Evolutionary conservation across 2,888 invertebrate genomes (phyloP), one percentile per base, ranked within the genome.

Genomic region (Yponomeuta evonymella): DNA sequence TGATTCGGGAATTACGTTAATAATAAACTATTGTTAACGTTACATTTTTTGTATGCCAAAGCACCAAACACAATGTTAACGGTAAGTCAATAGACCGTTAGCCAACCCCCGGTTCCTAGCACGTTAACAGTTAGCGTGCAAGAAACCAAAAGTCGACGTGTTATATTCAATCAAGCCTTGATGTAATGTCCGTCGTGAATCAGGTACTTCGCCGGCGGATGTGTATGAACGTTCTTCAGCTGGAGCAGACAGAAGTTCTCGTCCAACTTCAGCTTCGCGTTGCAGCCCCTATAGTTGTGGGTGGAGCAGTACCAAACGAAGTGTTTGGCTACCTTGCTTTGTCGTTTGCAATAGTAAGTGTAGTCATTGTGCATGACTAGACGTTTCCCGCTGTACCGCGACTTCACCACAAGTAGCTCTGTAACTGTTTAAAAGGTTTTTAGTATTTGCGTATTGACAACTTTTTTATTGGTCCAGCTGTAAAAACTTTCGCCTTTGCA

Each of bases 221-320:
- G 73, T 11, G 70, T 73, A 29, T 73, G 73, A 11, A 11, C 58
- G 29, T 68, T 65, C 36, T 48, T 71, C 30, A 63, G 8, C 12
- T 70, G 43, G 3, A 71, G 36, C 23, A 89, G 82, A 0, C 78
- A 82, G 64, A 83, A 86, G 66, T 86, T 85, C 67, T 85, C 83
- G 68, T 88, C 80, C 63, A 90, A 70, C 62, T 83, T 85, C 36
- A 90, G 76, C 68, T 85, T 86, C 0, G 89, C 90, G 62, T 87
- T 87, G 73, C 90, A 90, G 0, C 90, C 89, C 51, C 84, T 83
- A 73, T 84, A 86, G 76, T 88, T 88, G 73, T 90, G 88, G 0
- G 90, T 89, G 1, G 90, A 90, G 72, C 90, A 90, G 72, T 88
- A 86, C 90, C 90, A 90, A 71, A 84, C 82, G 71, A 83, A 86